Conservation (phyloP, 2,888 invertebrate genomes). For the Chymomyza fuscimana region DNA sequence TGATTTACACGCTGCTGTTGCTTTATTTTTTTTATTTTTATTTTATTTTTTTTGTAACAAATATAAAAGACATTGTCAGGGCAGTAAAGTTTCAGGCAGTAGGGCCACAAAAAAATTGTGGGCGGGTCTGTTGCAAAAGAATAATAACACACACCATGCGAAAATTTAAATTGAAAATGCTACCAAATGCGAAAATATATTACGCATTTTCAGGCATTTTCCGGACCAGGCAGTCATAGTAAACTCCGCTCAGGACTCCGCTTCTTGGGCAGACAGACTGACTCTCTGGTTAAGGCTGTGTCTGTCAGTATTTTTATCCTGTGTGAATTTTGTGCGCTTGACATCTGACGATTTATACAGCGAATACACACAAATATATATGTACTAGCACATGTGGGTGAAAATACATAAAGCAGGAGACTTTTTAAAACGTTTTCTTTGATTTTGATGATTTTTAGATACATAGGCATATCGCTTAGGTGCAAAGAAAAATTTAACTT, state of each 20-base stretch:
- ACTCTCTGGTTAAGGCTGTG: not conserved
- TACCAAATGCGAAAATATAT: slow-evolving; percentile 8
- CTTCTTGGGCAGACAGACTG: not conserved
- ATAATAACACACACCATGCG: not conserved
- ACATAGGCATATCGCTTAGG: too few relatives aligned
- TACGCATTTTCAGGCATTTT: slow-evolving; percentile 3
- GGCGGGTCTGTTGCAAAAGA: not conserved
- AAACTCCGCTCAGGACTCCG: not conserved
- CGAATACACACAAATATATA: slow-evolving; percentile 7
- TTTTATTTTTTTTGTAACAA: not conserved
- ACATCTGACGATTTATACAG: slow-evolving; percentile 45
- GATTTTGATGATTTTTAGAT: too few relatives aligned
- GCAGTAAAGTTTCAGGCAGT: not conserved
- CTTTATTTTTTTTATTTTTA: not conserved
- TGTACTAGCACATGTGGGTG: not conserved
- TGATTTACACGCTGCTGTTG: not conserved
- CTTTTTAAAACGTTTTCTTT: too few relatives aligned
- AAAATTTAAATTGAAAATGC: slow-evolving; percentile 12
- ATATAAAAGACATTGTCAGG: slow-evolving; percentile 7
- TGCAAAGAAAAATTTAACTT: too few relatives aligned
- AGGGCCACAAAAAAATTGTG: not conserved
- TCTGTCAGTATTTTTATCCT: not conserved
- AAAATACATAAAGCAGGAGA: too few relatives aligned
- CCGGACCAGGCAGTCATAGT: not conserved
- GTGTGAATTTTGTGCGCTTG: slow-evolving; percentile 40